Percentiles rank a stretch among this genome's conserved stretches.
Conservation (phyloP, 2,797 vertebrate species). For the Pogonophryne albipinna region DNA sequence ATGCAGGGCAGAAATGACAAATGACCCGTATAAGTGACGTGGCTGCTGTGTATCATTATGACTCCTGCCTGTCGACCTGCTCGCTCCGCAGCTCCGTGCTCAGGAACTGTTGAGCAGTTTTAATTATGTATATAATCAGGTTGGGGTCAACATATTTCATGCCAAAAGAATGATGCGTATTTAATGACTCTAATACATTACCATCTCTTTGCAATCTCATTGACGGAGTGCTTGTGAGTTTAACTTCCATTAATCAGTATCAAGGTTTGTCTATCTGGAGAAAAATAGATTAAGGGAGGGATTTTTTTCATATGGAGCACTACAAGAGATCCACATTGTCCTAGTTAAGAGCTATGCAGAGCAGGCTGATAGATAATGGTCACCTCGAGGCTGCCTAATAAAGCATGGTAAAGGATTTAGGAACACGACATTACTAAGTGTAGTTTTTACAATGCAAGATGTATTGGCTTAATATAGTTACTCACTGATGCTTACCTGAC, state of each 20-base stretch:
- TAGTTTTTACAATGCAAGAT: constrained; percentile 99
- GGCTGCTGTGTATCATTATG: constrained; percentile 80
- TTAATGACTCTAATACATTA: constrained; percentile 92
- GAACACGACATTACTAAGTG: constrained; percentile 94
- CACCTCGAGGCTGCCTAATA: constrained; percentile 99
- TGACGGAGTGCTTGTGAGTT: constrained; percentile 88
- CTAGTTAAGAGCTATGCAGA: constrained; percentile 88
- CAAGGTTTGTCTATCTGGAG: constrained; percentile 89
- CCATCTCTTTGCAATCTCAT: constrained; percentile 87
- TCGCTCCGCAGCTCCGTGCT: constrained; percentile 70
- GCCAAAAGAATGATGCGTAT: constrained; percentile 91
- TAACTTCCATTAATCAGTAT: constrained; percentile 89
- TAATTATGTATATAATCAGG: constrained; percentile 92
- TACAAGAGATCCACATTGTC: constrained; percentile 86
- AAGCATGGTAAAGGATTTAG: constrained; percentile 97
- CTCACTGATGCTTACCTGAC: constrained; percentile 99
- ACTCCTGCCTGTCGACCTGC: constrained; percentile 79
- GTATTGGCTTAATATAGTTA: constrained; percentile 99
- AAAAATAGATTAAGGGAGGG: constrained; percentile 89
- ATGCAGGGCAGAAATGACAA: constrained; percentile 79
- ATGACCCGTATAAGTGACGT: constrained; percentile 84
- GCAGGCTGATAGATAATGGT: constrained; percentile 96
- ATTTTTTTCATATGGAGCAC: constrained; percentile 85
- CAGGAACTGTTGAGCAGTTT: constrained; percentile 87
- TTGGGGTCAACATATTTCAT: constrained; percentile 92